These are phyloP conservation scores for Poeciliopsis gracilis DNA, from an alignment of 2,797 vertebrate genomes.

Conservation along the genomic window DNA sequence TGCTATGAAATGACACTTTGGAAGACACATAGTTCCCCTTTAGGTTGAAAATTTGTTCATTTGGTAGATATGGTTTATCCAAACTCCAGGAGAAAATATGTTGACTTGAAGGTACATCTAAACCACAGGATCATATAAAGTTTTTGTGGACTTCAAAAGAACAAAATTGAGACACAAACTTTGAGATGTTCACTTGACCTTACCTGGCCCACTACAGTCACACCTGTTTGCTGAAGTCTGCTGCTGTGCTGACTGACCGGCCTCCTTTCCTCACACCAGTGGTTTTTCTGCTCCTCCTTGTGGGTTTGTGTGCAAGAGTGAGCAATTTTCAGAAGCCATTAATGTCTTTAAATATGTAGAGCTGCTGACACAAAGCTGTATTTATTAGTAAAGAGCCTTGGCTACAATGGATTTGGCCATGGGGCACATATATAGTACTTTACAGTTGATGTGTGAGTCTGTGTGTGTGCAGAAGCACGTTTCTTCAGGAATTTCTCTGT, in stretches of 20 bases:
- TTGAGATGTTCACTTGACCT: slow-evolving; percentile 24
- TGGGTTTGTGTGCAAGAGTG: slow-evolving; percentile 43
- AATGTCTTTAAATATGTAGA: slow-evolving; percentile 72
- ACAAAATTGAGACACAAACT: not conserved
- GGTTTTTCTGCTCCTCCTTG: slow-evolving; percentile 44
- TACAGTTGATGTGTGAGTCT: slow-evolving; percentile 41
- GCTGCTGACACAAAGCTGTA: slow-evolving; percentile 65
- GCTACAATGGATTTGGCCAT: slow-evolving; percentile 67
- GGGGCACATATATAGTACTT: slow-evolving; percentile 60
- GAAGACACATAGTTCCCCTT: too few species aligned
- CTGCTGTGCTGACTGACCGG: slow-evolving; percentile 34
- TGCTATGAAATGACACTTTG: too few species aligned
- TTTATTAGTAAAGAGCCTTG: slow-evolving; percentile 63
- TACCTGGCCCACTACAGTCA: slow-evolving; percentile 27
- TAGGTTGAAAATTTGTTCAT: not conserved
- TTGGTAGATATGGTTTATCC: not conserved
- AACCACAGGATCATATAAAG: not conserved
- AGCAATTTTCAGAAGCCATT: slow-evolving; percentile 61
- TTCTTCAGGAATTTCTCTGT: slow-evolving; percentile 10
- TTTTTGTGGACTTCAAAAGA: not conserved
- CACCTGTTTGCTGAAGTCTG: slow-evolving; percentile 45
- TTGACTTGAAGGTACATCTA: not conserved
- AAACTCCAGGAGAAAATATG: not conserved
- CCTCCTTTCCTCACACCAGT: slow-evolving; percentile 12
- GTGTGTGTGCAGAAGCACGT: slow-evolving; percentile 12